Evolutionary conservation across 2,113 vertebrate species (phyloP), one percentile per base, ranked within the genome.

Genomic region (Corythoichthys intestinalis): DNA sequence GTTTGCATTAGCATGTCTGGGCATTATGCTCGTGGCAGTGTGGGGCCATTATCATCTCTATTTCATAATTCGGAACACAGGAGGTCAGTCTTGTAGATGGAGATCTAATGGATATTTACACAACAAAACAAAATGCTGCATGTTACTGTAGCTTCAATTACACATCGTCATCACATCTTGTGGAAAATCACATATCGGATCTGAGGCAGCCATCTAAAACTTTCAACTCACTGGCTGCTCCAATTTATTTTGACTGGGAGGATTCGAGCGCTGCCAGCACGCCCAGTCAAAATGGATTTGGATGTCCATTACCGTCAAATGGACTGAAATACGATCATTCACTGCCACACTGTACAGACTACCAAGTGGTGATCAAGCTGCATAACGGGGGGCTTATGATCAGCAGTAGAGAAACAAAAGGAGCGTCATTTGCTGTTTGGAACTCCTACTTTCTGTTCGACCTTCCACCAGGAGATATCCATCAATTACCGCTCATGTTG

Each of bases 391-490:
- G 89, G 12, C 63, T n/a, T 17, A 2, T 91, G 34, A 64, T 90
- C 0, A 76, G 81, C 65, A 88, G 80, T 38, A 89, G 85, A 74
- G 83, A 91, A 75, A 92, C 83, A 58, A 83, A 80, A 57, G 65
- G 72, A 0, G 12, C 62, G 4, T 82, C 68, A 69, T 88, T 60
- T n/a, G 76, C 88, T 0, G 58, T 90, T 56, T 93, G 92, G 91
- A 93, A 91, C 13, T 4, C 68, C 1, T 87, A 91, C 1, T 91
- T 94, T 79, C 79, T 93, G 35, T 93, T 94, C 73, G 89, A 65
- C 53, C 8, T 91, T 11, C 92, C 93, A 0, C 6, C 84, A 0
- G 91, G 90, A 74, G 88, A 91, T 77, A 75, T 90, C 70, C 76
- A 65, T 58, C 78, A 87, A 48, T 80, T 91, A 13, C 66, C 75